Conservation (phyloP, 2,113 vertebrate genomes). For the Malaclemys terrapin region DNA sequence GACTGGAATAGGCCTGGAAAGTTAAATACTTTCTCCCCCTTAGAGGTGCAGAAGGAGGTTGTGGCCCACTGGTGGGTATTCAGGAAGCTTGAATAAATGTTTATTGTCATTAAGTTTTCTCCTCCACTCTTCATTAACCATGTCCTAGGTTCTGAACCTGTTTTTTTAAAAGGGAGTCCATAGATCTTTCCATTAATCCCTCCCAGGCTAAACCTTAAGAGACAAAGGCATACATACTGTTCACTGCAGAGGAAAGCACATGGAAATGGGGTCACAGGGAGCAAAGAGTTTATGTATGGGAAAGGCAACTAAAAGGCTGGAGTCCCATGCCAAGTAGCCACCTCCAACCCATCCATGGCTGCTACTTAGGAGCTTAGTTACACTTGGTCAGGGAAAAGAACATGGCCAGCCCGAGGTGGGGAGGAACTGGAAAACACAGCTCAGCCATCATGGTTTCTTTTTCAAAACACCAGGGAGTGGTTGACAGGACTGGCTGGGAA, state of each 20-base stretch:
- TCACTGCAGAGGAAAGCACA: not conserved
- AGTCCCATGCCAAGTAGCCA: not conserved
- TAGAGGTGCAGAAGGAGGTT: not conserved
- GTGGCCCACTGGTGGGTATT: not conserved
- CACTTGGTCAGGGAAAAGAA: not conserved
- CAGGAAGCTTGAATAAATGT: not conserved
- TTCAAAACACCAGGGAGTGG: not conserved
- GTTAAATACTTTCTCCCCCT: not conserved
- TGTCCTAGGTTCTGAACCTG: not conserved
- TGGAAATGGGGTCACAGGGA: conserved; percentile 15
- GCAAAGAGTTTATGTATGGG: conserved; percentile 31
- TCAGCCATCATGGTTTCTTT: not conserved
- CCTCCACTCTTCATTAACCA: not conserved
- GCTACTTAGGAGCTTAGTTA: not conserved
- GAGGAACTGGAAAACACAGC: not conserved
- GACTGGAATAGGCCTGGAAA: not conserved
- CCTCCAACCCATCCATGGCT: not conserved
- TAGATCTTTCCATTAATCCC: not conserved
- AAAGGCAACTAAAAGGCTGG: rapidly evolving
- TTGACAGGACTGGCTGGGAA: not conserved
- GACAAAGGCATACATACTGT: not conserved
- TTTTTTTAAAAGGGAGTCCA: not conserved
- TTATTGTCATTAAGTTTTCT: not conserved
- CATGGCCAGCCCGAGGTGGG: not conserved
- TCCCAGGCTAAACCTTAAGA: not conserved